Base-by-base conservation (phyloP, 2,797 vertebrate genomes). In the Leptoclinus maculatus region DNA sequence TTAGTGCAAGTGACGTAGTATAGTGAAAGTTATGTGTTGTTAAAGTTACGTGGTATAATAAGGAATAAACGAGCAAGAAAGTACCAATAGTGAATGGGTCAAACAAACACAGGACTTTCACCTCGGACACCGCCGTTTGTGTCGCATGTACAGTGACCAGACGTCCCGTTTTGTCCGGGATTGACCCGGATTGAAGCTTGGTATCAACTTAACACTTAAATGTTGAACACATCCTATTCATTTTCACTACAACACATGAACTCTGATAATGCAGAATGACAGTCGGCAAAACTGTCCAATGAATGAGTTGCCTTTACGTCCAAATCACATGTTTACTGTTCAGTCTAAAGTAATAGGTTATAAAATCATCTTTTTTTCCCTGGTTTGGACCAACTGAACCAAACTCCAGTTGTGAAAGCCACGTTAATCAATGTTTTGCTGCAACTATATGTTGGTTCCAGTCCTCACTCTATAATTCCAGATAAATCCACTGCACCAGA, bases 361-460 rank as follows among this genome's bases (percentile, higher is more conserved):
- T 38, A 41, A 19, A 17, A 11, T 16, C 1, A 16, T 9, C 45
- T 59, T 7, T 12, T 25, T 36, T 23, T 13, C 12, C 6, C 8
- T 25, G 29, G 13, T 25, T 4, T 47, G 17, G 58, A 56, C 27
- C 59, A 73, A 71, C 43, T 32, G 5, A 36, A 59, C 32, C 5
- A 21, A 27, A 47, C 49, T 38, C 6, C 2, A 36, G 6, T 29
- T 69, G 27, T 5, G 7, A 49, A 66, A 58, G 17, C 5, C 2
- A 47, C 4, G 4, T 16, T 34, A 45, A 14, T 9, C 2, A 17
- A 13, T 25, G 21, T 58, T 47, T 66, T 21, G 29, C 27, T 47
- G 41, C 36, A 67, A 27, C 51, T 54, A 32, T 32, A 8, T 75
- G 19, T 76, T 41, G 62, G 65, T 56, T 62, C 38, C n/a, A 13